phyloP scores from a whole-genome alignment of 2,113 vertebrate genomes.

The Anarhynchus alexandrinus region DNA sequence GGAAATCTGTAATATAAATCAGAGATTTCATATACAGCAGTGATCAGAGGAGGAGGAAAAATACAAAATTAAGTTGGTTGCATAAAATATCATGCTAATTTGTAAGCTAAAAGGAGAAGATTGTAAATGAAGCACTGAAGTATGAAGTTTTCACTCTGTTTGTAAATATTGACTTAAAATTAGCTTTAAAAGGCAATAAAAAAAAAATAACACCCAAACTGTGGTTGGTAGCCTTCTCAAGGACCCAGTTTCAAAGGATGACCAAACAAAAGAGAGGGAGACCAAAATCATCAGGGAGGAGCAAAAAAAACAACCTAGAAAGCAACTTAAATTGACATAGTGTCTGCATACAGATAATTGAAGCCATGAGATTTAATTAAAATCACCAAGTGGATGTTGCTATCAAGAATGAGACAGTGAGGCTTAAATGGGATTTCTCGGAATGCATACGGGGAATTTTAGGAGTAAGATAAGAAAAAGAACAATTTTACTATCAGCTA shows the following conservation, averaged over 20 bases:
- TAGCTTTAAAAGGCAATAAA: not conserved
- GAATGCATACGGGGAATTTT: not conserved
- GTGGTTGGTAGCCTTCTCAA: not conserved
- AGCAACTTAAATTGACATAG: not conserved
- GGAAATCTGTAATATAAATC: not conserved
- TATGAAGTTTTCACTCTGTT: not conserved
- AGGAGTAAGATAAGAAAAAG: not conserved
- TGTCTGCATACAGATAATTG: constrained; percentile 37
- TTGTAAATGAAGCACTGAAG: not conserved
- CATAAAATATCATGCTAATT: not conserved
- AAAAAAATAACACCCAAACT: not conserved
- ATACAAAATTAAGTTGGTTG: not conserved
- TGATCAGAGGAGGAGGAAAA: not conserved
- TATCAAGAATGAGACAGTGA: constrained; percentile 7
- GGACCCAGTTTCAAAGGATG: not conserved
- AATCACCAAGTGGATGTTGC: constrained; percentile 21
- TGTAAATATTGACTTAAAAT: constrained; percentile 1
- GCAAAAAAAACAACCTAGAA: not conserved
- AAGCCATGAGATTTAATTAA: constrained; percentile 54
- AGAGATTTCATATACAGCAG: not conserved
- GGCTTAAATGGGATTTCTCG: not conserved
- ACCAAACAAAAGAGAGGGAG: not conserved
- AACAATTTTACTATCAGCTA: not conserved
- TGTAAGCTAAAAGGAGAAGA: not conserved
- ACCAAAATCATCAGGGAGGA: not conserved